A percentile compares a stretch with the other conserved stretches of the same genome.
These are phyloP conservation scores for Carassius auratus DNA, from an alignment of 2,113 vertebrate species.

Conservation along the genomic window DNA sequence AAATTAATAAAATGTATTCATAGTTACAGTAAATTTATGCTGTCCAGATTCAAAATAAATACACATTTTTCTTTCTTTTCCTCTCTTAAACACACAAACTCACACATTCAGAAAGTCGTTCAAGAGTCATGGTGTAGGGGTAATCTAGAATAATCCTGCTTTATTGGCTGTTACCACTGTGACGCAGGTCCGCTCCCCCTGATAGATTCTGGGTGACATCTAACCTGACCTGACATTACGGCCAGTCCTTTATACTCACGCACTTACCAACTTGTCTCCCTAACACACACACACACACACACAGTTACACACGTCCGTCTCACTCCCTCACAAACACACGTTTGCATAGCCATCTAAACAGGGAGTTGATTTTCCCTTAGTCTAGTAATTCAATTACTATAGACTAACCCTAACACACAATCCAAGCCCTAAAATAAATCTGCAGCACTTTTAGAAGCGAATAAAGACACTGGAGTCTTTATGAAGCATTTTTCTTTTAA, in stretches of 20 bases:
- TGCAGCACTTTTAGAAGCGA: not conserved
- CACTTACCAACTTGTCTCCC: not conserved
- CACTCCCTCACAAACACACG: conserved; percentile 3
- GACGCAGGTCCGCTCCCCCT: conserved; percentile 71
- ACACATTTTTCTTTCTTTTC: not conserved
- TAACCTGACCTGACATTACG: conserved; percentile 52
- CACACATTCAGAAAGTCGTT: not conserved
- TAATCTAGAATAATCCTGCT: conserved; percentile 77
- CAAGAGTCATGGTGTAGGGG: conserved; percentile 43
- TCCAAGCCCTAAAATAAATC: not conserved
- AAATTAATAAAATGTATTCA: too few relatives aligned
- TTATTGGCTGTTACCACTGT: conserved; percentile 72
- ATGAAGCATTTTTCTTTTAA: not conserved
- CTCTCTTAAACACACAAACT: not conserved
- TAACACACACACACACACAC: not conserved
- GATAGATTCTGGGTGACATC: conserved; percentile 70
- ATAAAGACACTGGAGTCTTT: not conserved
- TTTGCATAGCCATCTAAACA: not conserved
- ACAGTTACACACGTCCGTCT: not conserved
- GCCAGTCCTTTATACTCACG: conserved; percentile 30
- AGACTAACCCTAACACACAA: not conserved
- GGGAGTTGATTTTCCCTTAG: not conserved
- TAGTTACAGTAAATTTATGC: not conserved
- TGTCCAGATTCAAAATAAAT: not conserved
- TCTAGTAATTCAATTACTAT: not conserved